Evolutionary conservation across 2,797 vertebrate species (phyloP).

Genomic region (Heterohyrax brucei): DNA sequence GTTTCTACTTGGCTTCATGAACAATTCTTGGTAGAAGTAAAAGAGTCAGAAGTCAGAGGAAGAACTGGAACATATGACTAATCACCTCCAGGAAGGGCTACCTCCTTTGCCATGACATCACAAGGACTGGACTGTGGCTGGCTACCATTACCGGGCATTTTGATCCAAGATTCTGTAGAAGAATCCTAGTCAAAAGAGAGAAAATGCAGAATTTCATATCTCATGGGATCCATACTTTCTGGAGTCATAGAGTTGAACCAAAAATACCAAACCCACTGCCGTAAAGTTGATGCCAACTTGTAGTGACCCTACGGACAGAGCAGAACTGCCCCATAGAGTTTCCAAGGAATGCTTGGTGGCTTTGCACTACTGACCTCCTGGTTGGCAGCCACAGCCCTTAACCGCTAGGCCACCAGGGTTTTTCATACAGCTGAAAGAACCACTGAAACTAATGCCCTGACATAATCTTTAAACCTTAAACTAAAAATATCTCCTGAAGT

Average conservation of each 20-base stretch:
- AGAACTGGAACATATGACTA: background rate
- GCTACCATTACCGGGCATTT: background rate
- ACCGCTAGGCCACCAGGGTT: too few relatives aligned
- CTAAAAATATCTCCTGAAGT: background rate
- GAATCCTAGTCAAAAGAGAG: background rate
- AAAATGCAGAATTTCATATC: background rate
- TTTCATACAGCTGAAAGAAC: background rate
- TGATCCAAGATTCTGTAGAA: background rate
- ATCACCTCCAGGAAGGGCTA: background rate
- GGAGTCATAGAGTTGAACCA: too few relatives aligned
- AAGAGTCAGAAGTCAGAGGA: background rate
- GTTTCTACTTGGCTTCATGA: background rate
- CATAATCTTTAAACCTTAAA: background rate
- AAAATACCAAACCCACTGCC: too few relatives aligned
- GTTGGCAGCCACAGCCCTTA: too few relatives aligned
- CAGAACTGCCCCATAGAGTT: too few relatives aligned
- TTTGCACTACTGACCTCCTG: too few relatives aligned
- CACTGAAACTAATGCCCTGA: background rate
- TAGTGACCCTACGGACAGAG: too few relatives aligned
- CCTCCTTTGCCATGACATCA: background rate
- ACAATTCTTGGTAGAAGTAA: background rate
- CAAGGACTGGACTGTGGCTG: background rate
- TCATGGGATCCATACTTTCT: background rate
- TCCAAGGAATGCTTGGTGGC: too few relatives aligned
- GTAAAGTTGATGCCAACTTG: too few relatives aligned